Evolutionary conservation across 2,113 vertebrate genomes (phyloP).

Genomic region (Ornithorhynchus anatinus): DNA sequence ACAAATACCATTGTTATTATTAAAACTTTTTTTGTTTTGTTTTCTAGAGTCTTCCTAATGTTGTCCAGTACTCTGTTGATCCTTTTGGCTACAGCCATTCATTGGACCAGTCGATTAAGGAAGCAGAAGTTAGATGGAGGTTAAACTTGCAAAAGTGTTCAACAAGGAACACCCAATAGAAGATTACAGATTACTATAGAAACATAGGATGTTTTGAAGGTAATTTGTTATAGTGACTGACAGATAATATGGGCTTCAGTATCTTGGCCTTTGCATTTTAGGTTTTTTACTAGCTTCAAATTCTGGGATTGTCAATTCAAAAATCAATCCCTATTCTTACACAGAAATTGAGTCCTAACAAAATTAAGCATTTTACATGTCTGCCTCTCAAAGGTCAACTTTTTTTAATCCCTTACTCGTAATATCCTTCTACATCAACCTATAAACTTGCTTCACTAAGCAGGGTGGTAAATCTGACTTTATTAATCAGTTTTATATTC

Average conservation of each 20-base stretch:
- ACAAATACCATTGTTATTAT: no score
- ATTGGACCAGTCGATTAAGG: no score
- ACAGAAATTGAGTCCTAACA: neutral
- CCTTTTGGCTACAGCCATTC: no score
- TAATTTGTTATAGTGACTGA: no score
- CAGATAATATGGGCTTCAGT: no score
- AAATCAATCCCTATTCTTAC: neutral
- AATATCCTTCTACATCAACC: neutral
- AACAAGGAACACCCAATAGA: no score
- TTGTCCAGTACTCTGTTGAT: no score
- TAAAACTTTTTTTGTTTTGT: no score
- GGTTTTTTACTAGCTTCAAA: neutral
- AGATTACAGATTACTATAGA: no score
- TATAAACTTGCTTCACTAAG: constrained; percentile 17
- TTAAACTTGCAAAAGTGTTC: no score
- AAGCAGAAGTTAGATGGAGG: no score
- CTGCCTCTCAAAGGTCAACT: constrained; percentile 10
- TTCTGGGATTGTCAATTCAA: neutral
- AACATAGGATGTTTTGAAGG: neutral
- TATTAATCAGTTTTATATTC: neutral
- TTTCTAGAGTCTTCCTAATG: no score
- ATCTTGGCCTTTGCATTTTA: neutral
- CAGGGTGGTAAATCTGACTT: neutral
- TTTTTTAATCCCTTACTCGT: constrained; percentile 4
- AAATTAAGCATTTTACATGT: neutral